Base-by-base conservation (phyloP, 1,140 invertebrate genomes). In the Pseudomyrmex sp. region DNA sequence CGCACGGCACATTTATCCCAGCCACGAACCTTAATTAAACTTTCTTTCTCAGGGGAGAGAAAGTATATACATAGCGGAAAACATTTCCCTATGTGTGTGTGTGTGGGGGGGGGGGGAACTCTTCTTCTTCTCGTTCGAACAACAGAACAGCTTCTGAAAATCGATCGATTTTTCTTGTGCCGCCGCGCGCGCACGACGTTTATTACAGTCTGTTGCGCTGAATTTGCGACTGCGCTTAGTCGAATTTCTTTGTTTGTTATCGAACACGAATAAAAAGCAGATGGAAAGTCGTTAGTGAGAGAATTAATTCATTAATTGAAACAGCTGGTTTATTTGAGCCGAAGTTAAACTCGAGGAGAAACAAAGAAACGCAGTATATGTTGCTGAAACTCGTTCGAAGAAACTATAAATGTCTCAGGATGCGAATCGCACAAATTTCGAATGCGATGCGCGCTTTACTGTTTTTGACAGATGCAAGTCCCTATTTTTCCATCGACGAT, bases 21-120 rank as follows among this genome's bases (percentile, higher is more conserved):
- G 54, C 65, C 72, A 48, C 48, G 56, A 46, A 50, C 7, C 83
- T 76, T 73, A 83, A 86, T 87, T 86, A 76, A 83, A 86, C n/a
- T 83, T 86, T 59, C 59, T 58, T 59, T 69, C 76, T 48, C 66
- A 50, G 0, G n/a, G n/a, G 76, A 59, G 65, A 68, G 74, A 77
- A 80, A 70, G 66, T 70, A 80, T 48, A 23, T 80, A 80, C 61
- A 23, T 80, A 65, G 44, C 48, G 48, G 46, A 13, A 35, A 72
- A 80, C 44, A 12, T 18, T 70, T 48, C 44, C 44, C 76, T 23
- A 18, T 56, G 50, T 35, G 61, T 61, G 8, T 15, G 10, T 62
- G 58, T 59, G 18, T 59, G 15, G n/a, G n/a, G n/a, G n/a, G n/a
- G n/a, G n/a, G n/a, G n/a, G n/a, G n/a, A n/a, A n/a, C 72, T 80